These are phyloP conservation scores for Apamea monoglypha DNA, from an alignment of 2,888 invertebrate genomes.

Conservation along the genomic window DNA sequence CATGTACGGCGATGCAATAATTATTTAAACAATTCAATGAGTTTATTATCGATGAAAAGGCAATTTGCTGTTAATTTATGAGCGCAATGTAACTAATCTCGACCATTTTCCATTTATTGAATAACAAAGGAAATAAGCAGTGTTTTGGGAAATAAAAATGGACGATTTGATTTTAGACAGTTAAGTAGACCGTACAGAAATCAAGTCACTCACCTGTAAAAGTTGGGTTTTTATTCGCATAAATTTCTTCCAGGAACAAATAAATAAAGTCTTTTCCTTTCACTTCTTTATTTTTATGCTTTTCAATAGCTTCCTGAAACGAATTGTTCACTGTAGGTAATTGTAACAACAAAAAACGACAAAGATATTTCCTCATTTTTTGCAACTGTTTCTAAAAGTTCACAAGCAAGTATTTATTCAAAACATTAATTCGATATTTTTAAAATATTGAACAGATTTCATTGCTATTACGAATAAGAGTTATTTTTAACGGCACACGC, in stretches of 20 bases:
- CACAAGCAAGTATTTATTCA: not conserved
- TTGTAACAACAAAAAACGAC: conserved; percentile 2
- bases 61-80: not conserved
- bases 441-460: not conserved
- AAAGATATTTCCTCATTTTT: not conserved
- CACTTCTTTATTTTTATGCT: conserved; percentile 85
- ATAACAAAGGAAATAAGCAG: not conserved
- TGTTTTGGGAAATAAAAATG: not conserved
- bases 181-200: not conserved
- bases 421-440: not conserved
- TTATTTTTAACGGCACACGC: not conserved
- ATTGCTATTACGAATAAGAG: not conserved
- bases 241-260: conserved; percentile 91
- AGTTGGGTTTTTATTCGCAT: conserved; percentile 77
- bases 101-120: not conserved
- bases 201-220: conserved; percentile 75
- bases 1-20: not conserved
- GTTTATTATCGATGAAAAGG: not conserved
- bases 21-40: not conserved
- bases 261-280: conserved; percentile 91
- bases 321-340: conserved; percentile 18
- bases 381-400: not conserved
- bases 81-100: not conserved
- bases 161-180: not conserved
- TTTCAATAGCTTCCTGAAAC: conserved; percentile 87